Evolutionary conservation across 2,797 vertebrate species (phyloP), one percentile per base, ranked within the genome.

Genomic region (Platyrinchus mystaceus): DNA sequence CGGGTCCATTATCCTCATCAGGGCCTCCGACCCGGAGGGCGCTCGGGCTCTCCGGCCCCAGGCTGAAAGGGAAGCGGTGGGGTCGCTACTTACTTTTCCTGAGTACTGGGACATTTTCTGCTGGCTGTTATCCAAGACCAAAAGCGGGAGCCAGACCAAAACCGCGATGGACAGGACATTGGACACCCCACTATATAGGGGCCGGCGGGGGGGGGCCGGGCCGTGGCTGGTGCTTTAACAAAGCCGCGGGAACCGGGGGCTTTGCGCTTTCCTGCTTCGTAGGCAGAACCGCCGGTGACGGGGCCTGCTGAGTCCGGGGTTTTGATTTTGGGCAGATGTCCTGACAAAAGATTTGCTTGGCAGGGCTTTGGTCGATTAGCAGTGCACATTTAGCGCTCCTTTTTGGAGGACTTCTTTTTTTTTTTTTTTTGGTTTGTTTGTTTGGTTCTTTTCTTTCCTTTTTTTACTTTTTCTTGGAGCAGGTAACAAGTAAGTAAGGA

Each of bases 81-180:
- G 46, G 62, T 92, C 2, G 0, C 13, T 97, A 98, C 98, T 99
- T 98, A 99, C 99, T 98, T 99, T 99, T 97, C 98, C 99, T 9
- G 98, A 99, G 96, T 99, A 98, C 87, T 99, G 98, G 59, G 98
- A 99, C 99, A 99, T 99, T 96, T 97, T 97, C 98, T 95, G 86
- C 95, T 96, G 94, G 93, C 94, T 92, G 93, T 64, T 91, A 81
- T 95, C 96, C 97, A 97, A 97, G 96, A 30, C 86, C 93, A 89
- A 96, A 62, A 88, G 94, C 96, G 32, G 97, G 93, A 96, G 96
- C 97, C 93, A 97, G 97, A 94, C 64, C 88, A 10, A 70, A 89
- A 92, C 81, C 69, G 79, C 97, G 95, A 96, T 91, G 96, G 96
- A 83, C 96, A 95, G 91, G 32, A 44, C 4, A 6, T 56, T 85